Base-by-base conservation (phyloP, 2,113 vertebrate species). In the Callospermophilus lateralis region DNA sequence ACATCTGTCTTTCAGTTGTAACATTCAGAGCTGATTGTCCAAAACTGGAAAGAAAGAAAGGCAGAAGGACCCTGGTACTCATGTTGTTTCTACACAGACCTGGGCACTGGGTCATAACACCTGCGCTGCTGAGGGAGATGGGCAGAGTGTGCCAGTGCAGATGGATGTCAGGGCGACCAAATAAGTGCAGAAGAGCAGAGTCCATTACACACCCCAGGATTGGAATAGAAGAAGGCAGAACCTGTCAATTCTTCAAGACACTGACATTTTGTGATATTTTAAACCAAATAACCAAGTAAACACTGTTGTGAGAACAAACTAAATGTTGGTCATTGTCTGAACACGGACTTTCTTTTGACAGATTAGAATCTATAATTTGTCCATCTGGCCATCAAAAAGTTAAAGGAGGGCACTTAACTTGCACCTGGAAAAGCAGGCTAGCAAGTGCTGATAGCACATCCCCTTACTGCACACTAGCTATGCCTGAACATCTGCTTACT, bases 401-500 rank as follows among this genome's bases (percentile, higher is more conserved):
- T 63, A 51, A 90, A 53, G 1, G 1, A 37, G 48, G 24, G 7
- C 37, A 13, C 7, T 84, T 32, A 74, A 53, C 8, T 45, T 72
- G 4, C 8, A 45, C 3, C 7, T 81, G 39, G 74, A 93, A 48
- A 86, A 61, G 11, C 10, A 76, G 48, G n/a, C 28, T 78, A 22
- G 32, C 4, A 77, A 34, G 1, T 55, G 4, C 11, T 53, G 48
- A n/a, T 4, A 8, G 0, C 37, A 4, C 7, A 32, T 13, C 61
- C 3, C 3, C 48, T 89, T 86, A 16, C 6, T 10, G 7, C 0
- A 0, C 19, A 0, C 7, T 30, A 48, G 13, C n/a, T 68, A 48
- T 63, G 22, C 3, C 11, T 20, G 28, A 74, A 45, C 19, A n/a
- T 12, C 28, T 53, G 17, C 81, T 83, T 39, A 90, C 37, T 86